Conservation (phyloP, 2,888 invertebrate species). For the Onchidella celtica region DNA sequence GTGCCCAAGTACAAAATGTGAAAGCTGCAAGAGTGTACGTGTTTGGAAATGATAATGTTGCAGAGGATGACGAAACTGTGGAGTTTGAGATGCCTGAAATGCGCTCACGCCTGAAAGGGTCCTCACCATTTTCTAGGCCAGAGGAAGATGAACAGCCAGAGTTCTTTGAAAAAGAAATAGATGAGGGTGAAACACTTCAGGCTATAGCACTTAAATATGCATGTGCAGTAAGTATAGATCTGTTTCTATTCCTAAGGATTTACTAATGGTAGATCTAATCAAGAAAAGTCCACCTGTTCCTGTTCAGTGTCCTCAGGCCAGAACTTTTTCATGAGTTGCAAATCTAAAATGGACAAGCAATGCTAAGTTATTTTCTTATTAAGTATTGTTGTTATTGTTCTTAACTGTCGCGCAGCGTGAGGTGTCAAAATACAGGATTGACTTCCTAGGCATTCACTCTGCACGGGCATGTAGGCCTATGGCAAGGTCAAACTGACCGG, state of each 20-base stretch:
- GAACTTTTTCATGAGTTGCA: no score
- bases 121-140: constrained; percentile 30
- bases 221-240: constrained; percentile 70
- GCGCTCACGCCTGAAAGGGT: constrained; percentile 60
- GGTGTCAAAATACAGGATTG: no score
- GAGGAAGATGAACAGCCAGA: constrained; percentile 56
- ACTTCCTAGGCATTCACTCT: no score
- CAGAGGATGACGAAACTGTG: constrained; percentile 63
- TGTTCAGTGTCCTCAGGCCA: no score
- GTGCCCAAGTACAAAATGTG: constrained; percentile 69
- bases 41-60: constrained; percentile 68
- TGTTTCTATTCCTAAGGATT: neutral
- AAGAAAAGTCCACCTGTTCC: no score
- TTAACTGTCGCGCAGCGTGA: no score
- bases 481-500: no score
- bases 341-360: no score
- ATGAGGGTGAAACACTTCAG: constrained; percentile 72
- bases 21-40: constrained; percentile 72
- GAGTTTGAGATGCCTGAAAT: constrained; percentile 72
- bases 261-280: no score
- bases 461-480: no score
- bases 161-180: constrained; percentile 66
- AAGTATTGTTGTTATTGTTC: no score
- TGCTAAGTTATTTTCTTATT: no score
- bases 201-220: constrained; percentile 73